Evolutionary conservation across 2,113 vertebrate species (phyloP).

Genomic region (Cephalopterus ornatus): DNA sequence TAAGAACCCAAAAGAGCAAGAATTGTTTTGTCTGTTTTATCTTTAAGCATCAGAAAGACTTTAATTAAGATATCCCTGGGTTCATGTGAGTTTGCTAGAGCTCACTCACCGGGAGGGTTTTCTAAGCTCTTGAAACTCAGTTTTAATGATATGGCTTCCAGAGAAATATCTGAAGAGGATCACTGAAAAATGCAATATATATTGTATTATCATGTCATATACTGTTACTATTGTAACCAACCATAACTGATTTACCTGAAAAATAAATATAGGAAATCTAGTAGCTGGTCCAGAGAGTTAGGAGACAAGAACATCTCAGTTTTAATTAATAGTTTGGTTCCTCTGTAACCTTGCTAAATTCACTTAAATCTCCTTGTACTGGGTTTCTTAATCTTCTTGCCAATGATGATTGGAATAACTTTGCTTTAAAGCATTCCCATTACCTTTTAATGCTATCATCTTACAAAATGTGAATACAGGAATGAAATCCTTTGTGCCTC

Average conservation of each 20-base stretch:
- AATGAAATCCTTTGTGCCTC: neutral
- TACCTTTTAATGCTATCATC: neutral
- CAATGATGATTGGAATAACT: neutral
- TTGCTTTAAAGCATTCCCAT: neutral
- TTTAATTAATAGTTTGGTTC: conserved; percentile 35
- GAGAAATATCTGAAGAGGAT: conserved; percentile 40
- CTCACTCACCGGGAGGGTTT: conserved; percentile 45
- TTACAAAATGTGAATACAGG: neutral
- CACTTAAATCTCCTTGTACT: neutral
- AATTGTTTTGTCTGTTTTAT: conserved; percentile 58
- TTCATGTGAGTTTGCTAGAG: conserved; percentile 39
- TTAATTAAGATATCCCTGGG: conserved; percentile 64
- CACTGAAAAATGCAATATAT: conserved; percentile 43
- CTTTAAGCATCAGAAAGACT: conserved; percentile 65
- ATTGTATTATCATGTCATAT: neutral
- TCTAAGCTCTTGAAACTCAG: conserved; percentile 54
- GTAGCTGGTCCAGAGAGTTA: neutral
- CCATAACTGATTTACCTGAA: neutral
- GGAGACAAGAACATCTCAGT: neutral
- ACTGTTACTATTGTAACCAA: conserved; percentile 22
- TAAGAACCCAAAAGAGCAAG: conserved; percentile 48
- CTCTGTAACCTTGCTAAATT: conserved; percentile 9
- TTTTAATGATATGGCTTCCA: conserved; percentile 69
- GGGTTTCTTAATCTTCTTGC: neutral
- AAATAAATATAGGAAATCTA: neutral